phyloP scores from a whole-genome alignment of 2,113 vertebrate species.

The Pterocles burchelli region DNA sequence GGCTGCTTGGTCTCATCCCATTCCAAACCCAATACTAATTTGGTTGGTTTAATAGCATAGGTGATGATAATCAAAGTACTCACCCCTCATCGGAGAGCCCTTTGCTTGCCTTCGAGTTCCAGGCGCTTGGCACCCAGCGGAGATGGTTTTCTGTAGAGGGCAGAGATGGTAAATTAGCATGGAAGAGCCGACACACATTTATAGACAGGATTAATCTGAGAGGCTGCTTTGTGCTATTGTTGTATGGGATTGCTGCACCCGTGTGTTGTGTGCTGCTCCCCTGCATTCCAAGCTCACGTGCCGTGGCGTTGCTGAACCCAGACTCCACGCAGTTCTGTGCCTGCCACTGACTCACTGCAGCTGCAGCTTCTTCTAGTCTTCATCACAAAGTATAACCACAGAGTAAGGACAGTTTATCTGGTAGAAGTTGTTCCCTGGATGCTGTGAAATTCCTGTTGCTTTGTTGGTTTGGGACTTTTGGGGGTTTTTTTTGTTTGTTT shows the following conservation, averaged over 20 bases:
- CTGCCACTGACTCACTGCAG: background rate
- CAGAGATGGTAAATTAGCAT: background rate
- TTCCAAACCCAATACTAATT: background rate
- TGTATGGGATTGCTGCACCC: background rate
- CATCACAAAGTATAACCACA: background rate
- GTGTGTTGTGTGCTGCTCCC: background rate
- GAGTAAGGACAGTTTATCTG: background rate
- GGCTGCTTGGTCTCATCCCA: background rate
- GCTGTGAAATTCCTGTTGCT: background rate
- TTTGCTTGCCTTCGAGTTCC: background rate
- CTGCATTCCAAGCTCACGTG: background rate
- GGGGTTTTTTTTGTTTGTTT: background rate
- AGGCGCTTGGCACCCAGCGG: background rate
- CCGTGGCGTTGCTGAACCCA: fast-evolving
- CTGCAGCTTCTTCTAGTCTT: background rate
- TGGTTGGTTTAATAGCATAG: background rate
- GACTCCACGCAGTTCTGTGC: fast-evolving
- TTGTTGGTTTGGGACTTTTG: too few relatives aligned
- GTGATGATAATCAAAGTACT: background rate
- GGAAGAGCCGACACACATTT: background rate
- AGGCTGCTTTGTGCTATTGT: fast-evolving
- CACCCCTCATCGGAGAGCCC: fast-evolving
- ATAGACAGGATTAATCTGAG: background rate
- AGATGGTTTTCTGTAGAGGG: background rate
- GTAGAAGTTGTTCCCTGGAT: background rate